Percentiles rank a stretch among this genome's conserved stretches.
Conservation (phyloP, 2,888 invertebrate genomes). For the Agrochola lychnidis region DNA sequence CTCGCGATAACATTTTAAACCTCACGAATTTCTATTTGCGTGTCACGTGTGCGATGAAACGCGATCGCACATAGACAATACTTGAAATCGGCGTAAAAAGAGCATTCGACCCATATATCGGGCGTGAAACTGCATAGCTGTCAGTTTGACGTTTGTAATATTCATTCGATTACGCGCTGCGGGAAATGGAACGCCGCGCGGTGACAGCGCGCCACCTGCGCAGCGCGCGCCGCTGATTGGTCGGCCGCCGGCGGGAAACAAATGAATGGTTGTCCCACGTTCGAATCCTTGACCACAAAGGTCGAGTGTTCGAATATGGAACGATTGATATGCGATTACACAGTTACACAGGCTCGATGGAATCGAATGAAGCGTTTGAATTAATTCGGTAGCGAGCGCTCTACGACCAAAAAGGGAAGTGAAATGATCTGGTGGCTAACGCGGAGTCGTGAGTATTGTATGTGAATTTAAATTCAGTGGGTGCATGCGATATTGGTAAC, state of each 20-base stretch:
- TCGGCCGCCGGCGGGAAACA: constrained; percentile 75
- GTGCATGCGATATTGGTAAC: constrained; percentile 83
- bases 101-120: constrained; percentile 84
- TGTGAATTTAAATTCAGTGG: constrained; percentile 82
- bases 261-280: constrained; percentile 77
- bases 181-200: constrained; percentile 86
- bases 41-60: constrained; percentile 55
- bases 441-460: constrained; percentile 69
- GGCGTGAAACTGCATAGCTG: constrained; percentile 83
- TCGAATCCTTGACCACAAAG: constrained; percentile 79
- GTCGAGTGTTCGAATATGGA: constrained; percentile 81
- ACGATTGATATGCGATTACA: constrained; percentile 80
- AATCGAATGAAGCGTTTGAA: constrained; percentile 76
- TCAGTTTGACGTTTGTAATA: constrained; percentile 88
- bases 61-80: constrained; percentile 74
- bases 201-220: constrained; percentile 86
- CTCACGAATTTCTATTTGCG: constrained; percentile 53
- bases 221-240: constrained; percentile 72
- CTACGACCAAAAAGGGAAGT: constrained; percentile 72
- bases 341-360: constrained; percentile 71
- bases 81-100: constrained; percentile 83
- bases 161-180: constrained; percentile 88
- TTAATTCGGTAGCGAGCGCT: constrained; percentile 75
- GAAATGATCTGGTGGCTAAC: constrained; percentile 69
- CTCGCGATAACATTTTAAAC: constrained; percentile 75